Evolutionary conservation across 2,888 invertebrate genomes (phyloP).

Genomic region (Sturmia bella): DNA sequence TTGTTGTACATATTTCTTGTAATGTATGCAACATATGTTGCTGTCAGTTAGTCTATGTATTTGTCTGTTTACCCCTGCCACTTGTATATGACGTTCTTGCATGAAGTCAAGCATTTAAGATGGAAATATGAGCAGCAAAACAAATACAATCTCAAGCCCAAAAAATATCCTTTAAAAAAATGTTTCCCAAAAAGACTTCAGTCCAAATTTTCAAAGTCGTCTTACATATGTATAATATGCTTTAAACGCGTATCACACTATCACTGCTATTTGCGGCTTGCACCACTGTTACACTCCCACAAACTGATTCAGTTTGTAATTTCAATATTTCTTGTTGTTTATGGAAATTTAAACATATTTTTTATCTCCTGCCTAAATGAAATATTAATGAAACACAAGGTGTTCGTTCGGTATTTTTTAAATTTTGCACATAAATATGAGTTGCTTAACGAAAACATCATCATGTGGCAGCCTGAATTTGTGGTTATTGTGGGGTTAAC

Average conservation of each 20-base stretch:
- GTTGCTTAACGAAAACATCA: slow-evolving; percentile 28
- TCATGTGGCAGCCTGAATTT: slow-evolving; percentile 30
- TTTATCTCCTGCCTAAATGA: slow-evolving; percentile 49
- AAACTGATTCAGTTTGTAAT: not conserved
- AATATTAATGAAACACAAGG: slow-evolving; percentile 67
- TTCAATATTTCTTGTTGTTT: slow-evolving; percentile 24
- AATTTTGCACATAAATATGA: slow-evolving; percentile 8
- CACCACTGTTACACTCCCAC: slow-evolving; percentile 9
- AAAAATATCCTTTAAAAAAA: not conserved
- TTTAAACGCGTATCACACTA: not conserved
- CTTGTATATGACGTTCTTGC: not conserved
- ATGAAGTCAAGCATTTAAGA: not conserved
- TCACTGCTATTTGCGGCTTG: slow-evolving; percentile 3
- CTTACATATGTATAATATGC: too few species aligned
- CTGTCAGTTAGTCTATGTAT: slow-evolving; percentile 55
- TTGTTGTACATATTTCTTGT: slow-evolving; percentile 32
- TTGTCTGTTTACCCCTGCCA: not conserved
- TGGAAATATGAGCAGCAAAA: not conserved
- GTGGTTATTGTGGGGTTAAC: slow-evolving; percentile 42
- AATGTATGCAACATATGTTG: slow-evolving; percentile 65
- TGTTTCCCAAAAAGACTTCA: too few species aligned
- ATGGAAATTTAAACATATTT: slow-evolving; percentile 23
- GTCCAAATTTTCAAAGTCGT: not conserved
- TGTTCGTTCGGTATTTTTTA: slow-evolving; percentile 37
- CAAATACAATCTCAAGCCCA: not conserved